These are phyloP conservation scores for Chaetogeoica ovagalla DNA, from an alignment of 2,888 invertebrate species.

Conservation along the genomic window DNA sequence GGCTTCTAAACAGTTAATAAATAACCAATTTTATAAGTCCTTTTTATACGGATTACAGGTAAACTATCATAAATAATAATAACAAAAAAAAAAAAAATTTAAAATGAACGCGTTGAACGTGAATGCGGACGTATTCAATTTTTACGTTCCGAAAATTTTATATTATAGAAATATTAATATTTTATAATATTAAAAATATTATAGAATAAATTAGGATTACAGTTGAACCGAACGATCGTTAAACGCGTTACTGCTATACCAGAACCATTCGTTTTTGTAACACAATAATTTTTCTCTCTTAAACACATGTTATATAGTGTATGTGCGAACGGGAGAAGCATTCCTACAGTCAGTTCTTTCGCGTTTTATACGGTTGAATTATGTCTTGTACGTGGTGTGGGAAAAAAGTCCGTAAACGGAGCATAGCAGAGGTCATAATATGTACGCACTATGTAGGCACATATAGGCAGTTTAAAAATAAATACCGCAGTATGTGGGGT, in stretches of 20 bases:
- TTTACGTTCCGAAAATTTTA: no score
- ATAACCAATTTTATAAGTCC: no score
- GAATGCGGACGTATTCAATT: no score
- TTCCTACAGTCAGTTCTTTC: conserved; percentile 16
- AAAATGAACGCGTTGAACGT: no score
- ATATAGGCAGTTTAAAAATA: conserved; percentile 11
- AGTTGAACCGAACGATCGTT: conserved; percentile 22
- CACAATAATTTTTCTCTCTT: conserved; percentile 23
- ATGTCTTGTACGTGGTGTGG: conserved; percentile 28
- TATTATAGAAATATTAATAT: no score
- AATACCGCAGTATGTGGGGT: neutral
- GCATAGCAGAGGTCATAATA: neutral
- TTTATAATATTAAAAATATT: no score
- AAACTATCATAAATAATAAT: no score
- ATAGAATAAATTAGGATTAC: neutral
- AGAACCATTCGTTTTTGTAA: neutral
- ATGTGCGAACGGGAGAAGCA: neutral
- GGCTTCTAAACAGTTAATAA: no score
- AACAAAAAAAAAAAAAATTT: no score
- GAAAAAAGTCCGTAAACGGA: neutral
- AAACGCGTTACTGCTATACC: neutral
- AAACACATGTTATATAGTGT: neutral
- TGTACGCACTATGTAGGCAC: no score
- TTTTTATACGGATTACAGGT: no score
- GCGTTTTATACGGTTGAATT: conserved; percentile 36